These are phyloP conservation scores for Ianthella basta DNA, from an alignment of 37 sponge, comb jelly and placozoan genomes.

Conservation along the genomic window DNA sequence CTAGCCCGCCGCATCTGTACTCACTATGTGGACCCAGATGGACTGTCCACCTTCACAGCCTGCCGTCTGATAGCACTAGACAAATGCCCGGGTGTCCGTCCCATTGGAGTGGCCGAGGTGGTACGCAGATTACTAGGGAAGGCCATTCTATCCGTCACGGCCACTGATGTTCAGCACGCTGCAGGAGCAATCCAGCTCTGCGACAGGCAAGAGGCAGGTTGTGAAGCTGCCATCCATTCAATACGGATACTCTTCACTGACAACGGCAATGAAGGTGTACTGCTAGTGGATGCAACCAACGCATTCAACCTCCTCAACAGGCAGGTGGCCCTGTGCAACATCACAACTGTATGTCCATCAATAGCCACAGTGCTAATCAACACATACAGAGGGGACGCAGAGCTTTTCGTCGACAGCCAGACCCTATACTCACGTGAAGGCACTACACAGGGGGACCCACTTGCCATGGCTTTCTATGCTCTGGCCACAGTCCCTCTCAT, in stretches of 20 bases:
- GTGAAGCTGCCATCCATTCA: slow-evolving; percentile 67
- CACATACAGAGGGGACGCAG: background rate
- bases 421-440: slow-evolving; percentile 24
- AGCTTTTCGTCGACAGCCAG: background rate
- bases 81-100: background rate
- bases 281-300: slow-evolving; percentile 73
- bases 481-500: slow-evolving; percentile 30
- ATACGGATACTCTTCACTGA: slow-evolving; percentile 42
- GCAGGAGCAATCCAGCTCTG: slow-evolving; percentile 65
- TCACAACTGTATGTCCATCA: background rate
- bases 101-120: slow-evolving; percentile 55
- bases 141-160: slow-evolving; percentile 35
- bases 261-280: slow-evolving; percentile 29
- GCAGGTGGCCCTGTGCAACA: slow-evolving; percentile 60
- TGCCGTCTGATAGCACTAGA: slow-evolving; percentile 54
- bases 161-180: slow-evolving; percentile 23
- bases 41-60: slow-evolving; percentile 34
- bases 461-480: slow-evolving; percentile 29
- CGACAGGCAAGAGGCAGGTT: slow-evolving; percentile 71
- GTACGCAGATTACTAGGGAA: slow-evolving; percentile 54
- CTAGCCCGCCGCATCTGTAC: slow-evolving; percentile 44
- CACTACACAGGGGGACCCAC: slow-evolving; percentile 30
- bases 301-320: slow-evolving; percentile 66
- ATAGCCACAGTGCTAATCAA: background rate
- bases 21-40: slow-evolving; percentile 38